Conservation (phyloP, 2,888 invertebrate species). For the Terebella lapidaria region DNA sequence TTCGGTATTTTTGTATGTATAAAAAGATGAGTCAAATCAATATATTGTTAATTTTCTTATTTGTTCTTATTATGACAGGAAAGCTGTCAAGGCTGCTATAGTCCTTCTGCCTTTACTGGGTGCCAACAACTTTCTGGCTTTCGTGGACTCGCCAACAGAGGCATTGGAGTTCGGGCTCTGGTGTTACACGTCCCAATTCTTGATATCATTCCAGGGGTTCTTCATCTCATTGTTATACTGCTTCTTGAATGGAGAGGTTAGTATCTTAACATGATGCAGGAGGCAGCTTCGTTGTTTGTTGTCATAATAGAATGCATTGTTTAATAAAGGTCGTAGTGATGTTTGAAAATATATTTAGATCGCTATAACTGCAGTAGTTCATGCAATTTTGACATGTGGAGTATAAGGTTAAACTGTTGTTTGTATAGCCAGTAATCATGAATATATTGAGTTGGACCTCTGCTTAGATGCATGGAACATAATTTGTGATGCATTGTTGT, state of each 20-base stretch:
- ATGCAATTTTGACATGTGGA: neutral
- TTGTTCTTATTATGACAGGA: slow-evolving; percentile 38
- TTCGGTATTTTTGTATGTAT: too few species aligned
- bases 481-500: too few species aligned
- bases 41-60: neutral
- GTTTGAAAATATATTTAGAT: too few species aligned
- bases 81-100: slow-evolving; percentile 57
- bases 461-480: too few species aligned
- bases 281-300: neutral
- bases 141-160: slow-evolving; percentile 50
- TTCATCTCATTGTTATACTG: slow-evolving; percentile 57
- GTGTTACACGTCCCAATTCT: slow-evolving; percentile 51
- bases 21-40: too few species aligned
- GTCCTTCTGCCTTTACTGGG: slow-evolving; percentile 56
- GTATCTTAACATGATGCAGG: slow-evolving; percentile 6
- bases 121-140: slow-evolving; percentile 56
- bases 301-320: neutral
- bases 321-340: neutral
- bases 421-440: too few species aligned
- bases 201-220: slow-evolving; percentile 56
- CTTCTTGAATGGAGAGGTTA: slow-evolving; percentile 56
- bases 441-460: too few species aligned
- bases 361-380: too few species aligned
- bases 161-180: slow-evolving; percentile 48
- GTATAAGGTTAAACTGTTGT: too few species aligned